These are phyloP conservation scores for Mallotus villosus DNA, from an alignment of 2,797 vertebrate genomes.

Conservation along the genomic window DNA sequence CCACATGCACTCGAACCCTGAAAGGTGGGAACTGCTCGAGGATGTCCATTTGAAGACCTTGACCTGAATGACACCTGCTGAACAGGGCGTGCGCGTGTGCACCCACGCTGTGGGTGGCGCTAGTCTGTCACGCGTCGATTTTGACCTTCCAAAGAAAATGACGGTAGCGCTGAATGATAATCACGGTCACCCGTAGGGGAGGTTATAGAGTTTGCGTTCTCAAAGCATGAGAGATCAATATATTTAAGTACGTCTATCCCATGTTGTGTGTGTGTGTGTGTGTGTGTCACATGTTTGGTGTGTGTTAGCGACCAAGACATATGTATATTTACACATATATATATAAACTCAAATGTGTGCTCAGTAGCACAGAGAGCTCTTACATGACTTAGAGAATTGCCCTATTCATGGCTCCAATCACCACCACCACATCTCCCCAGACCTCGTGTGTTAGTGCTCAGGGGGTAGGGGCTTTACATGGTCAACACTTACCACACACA, in stretches of 20 bases:
- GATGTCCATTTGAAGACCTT: too few species aligned
- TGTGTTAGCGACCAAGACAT: background rate
- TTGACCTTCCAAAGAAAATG: background rate
- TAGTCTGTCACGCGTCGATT: background rate
- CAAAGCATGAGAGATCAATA: too few species aligned
- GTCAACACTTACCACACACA: constrained; percentile 6
- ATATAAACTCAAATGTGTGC: constrained; percentile 3
- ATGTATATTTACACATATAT: background rate
- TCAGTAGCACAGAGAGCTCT: constrained; percentile 15
- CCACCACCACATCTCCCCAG: background rate
- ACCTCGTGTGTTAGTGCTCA: constrained; percentile 9
- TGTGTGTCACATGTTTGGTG: background rate
- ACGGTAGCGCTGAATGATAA: background rate
- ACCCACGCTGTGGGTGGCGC: background rate
- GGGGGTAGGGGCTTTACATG: constrained; percentile 3
- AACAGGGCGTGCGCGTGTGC: background rate
- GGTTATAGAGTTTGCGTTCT: background rate
- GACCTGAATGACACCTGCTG: too few species aligned
- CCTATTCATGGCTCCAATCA: constrained; percentile 19
- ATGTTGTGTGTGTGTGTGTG: background rate
- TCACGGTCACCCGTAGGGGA: background rate
- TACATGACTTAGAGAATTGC: constrained; percentile 25
- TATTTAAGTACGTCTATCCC: too few species aligned
- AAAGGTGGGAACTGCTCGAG: too few species aligned
- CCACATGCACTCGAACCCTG: too few species aligned